Conservation (phyloP, 2,113 vertebrate genomes). For the Gallinago media region DNA sequence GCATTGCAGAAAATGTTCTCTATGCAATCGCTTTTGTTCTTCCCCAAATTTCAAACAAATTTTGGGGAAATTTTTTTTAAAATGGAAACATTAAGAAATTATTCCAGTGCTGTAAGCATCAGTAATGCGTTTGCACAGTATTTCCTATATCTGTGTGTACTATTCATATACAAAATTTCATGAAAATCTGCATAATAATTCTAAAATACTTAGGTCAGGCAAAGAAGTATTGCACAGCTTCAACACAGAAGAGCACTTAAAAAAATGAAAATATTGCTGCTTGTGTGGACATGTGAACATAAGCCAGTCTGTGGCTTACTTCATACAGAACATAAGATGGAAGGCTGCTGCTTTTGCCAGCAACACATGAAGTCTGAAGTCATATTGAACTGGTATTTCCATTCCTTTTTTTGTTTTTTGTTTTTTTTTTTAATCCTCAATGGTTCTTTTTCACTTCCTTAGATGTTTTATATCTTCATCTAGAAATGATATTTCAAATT, state of each 20-base stretch:
- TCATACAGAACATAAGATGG: fast-evolving
- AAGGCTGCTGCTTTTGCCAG: not conserved
- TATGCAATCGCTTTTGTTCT: not conserved
- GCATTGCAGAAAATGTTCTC: not conserved
- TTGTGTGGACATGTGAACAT: not conserved
- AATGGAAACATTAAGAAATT: not conserved
- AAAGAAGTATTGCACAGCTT: not conserved
- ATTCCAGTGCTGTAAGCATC: not conserved
- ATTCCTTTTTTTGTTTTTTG: not conserved
- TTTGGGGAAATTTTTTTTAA: not conserved
- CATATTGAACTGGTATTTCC: not conserved
- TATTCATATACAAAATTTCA: not conserved
- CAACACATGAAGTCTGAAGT: not conserved
- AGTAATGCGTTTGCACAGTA: not conserved
- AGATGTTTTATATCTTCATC: not conserved
- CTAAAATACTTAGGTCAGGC: not conserved
- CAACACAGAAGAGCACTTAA: not conserved
- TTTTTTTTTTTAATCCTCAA: not conserved
- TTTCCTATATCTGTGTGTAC: not conserved
- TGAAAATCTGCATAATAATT: not conserved
- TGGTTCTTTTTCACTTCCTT: not conserved
- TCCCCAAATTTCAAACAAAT: not conserved
- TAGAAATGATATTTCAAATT: not conserved
- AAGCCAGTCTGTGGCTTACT: not conserved
- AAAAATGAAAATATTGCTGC: not conserved